Evolutionary conservation across 2,888 invertebrate genomes (phyloP), one percentile per base, ranked within the genome.

Genomic region (Zaprionus obscuricornis): DNA sequence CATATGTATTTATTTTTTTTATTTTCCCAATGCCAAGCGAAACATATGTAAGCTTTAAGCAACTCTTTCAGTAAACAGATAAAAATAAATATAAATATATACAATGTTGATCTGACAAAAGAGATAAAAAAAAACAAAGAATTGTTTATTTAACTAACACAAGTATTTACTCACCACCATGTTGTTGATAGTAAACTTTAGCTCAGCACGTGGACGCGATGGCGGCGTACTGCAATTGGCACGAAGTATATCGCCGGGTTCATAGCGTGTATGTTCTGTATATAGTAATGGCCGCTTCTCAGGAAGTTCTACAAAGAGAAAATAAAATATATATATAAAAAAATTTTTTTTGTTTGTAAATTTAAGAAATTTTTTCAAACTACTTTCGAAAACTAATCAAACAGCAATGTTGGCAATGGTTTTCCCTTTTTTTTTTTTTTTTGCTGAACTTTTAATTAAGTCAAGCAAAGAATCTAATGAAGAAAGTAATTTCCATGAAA

Each of bases 141-240:
- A n/a, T n/a, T n/a, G n/a, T n/a, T n/a, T n/a, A n/a, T n/a, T n/a
- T n/a, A n/a, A n/a, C n/a, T n/a, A n/a, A n/a, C n/a, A n/a, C n/a
- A n/a, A n/a, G n/a, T n/a, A n/a, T 51, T 24, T 51, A 92, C 95
- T 94, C 90, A 96, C 96, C 91, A 93, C 93, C 82, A 93, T 92
- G 87, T 95, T 95, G 89, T 96, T 96, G 70, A 96, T 92, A 74
- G 93, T 92, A 81, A 96, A 95, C 82, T 93, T 94, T 63, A 96
- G 92, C 73, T 93, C 93, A 22, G 94, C 94, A 26, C 93, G 92
- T 5, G 96, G 96, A 73, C 92, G 92, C n/a, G 95, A 94, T 3
- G 94, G 94, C 3, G 94, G 92, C 3, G 95, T 93, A n/a, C 94
- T 93, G 90, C 96, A 96, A 91, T 96, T 96, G 40, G 95, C 96